Evolutionary conservation across 2,797 vertebrate genomes (phyloP).

Genomic region (Vultur gryphus): DNA sequence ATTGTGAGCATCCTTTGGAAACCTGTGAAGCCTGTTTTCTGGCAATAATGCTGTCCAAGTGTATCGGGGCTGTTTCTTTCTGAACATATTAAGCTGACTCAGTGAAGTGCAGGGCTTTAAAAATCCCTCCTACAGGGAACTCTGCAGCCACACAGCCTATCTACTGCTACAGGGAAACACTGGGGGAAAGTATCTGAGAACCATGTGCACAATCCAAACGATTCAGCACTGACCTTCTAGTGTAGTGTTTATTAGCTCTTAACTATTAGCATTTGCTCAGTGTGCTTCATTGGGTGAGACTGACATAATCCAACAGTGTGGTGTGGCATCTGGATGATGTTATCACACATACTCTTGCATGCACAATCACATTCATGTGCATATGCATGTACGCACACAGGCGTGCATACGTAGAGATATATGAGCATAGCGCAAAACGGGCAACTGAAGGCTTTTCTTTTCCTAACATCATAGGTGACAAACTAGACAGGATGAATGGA

Average conservation of each 20-base stretch:
- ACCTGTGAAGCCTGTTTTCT: conserved; percentile 6
- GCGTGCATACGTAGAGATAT: rapidly evolving
- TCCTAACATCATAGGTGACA: not conserved
- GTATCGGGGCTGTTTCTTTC: not conserved
- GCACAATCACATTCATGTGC: not conserved
- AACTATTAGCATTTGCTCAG: conserved; percentile 66
- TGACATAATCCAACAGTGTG: conserved; percentile 57
- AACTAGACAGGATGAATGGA: not conserved
- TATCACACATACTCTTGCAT: conserved; percentile 34
- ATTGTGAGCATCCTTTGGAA: conserved; percentile 15
- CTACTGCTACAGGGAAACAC: not conserved
- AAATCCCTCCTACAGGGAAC: not conserved
- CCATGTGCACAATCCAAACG: conserved; percentile 42
- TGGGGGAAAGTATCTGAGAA: conserved; percentile 31
- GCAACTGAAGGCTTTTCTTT: not conserved
- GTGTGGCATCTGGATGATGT: conserved; percentile 61
- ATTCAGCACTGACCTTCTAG: conserved; percentile 58
- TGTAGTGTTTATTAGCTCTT: conserved; percentile 67
- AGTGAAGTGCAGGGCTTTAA: not conserved
- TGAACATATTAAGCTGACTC: not conserved
- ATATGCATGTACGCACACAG: not conserved
- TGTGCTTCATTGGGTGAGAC: conserved; percentile 60
- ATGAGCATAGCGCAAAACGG: not conserved
- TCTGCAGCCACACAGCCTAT: not conserved
- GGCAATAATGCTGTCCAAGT: not conserved